These are phyloP conservation scores for Chelidonichthys spinosus DNA, from an alignment of 2,797 vertebrate species.

Conservation along the genomic window DNA sequence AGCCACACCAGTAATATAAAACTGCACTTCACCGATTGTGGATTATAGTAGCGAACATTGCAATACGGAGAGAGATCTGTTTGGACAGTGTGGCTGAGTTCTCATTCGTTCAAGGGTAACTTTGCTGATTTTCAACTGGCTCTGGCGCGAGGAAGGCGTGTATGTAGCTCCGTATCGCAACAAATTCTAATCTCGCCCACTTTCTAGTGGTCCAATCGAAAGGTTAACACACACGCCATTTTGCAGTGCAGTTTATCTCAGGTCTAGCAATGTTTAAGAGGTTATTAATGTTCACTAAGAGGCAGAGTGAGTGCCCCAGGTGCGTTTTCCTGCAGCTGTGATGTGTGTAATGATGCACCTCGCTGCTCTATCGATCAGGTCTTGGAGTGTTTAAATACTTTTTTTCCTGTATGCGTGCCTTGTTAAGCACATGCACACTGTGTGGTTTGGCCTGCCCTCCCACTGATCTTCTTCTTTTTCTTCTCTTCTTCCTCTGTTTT, in stretches of 20 bases:
- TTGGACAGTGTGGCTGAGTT: too few relatives aligned
- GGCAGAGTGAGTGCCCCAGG: constrained; percentile 32
- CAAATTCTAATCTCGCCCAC: not conserved
- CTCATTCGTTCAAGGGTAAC: too few relatives aligned
- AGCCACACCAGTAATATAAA: too few relatives aligned
- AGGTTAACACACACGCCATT: not conserved
- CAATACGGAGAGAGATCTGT: too few relatives aligned
- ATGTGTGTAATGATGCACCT: constrained; percentile 42
- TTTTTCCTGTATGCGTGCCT: constrained; percentile 50
- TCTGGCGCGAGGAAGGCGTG: too few relatives aligned
- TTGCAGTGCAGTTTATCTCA: not conserved
- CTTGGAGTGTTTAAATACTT: constrained; percentile 54
- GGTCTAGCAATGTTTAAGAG: constrained; percentile 1
- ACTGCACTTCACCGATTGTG: too few relatives aligned
- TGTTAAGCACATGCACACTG: constrained; percentile 47
- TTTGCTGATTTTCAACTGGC: too few relatives aligned
- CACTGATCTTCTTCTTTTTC: constrained; percentile 9
- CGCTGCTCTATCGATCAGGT: constrained; percentile 58
- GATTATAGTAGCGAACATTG: too few relatives aligned
- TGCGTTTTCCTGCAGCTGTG: constrained; percentile 37
- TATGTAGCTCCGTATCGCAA: not conserved
- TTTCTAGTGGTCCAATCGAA: too few relatives aligned
- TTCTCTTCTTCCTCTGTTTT: constrained; percentile 27
- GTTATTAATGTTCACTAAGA: constrained; percentile 30
- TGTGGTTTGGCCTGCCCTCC: constrained; percentile 41